Conservation (phyloP, 2,888 invertebrate genomes). For the Fabriciana adippe region DNA sequence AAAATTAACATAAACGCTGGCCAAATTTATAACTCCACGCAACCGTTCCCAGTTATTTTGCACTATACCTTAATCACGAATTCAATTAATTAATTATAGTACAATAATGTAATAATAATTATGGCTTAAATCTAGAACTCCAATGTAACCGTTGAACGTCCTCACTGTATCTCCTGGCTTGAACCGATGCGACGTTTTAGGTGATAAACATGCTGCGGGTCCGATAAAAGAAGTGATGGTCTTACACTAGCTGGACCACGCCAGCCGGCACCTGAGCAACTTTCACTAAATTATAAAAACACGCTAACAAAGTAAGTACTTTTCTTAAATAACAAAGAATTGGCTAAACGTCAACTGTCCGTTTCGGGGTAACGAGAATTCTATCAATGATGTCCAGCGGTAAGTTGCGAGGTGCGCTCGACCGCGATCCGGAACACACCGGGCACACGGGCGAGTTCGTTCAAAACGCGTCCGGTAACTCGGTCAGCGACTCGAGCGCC, state of each 20-base stretch:
- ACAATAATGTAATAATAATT: slow-evolving; percentile 76
- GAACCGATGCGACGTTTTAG: slow-evolving; percentile 50
- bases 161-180: slow-evolving; percentile 53
- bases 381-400: slow-evolving; percentile 47
- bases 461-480: slow-evolving; percentile 51
- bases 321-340: slow-evolving; percentile 73
- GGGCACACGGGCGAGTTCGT: slow-evolving; percentile 43
- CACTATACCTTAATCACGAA: slow-evolving; percentile 76
- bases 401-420: slow-evolving; percentile 43
- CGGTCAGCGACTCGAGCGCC: slow-evolving; percentile 62
- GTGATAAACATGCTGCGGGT: slow-evolving; percentile 55
- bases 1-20: slow-evolving; percentile 9
- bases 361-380: slow-evolving; percentile 59
- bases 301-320: slow-evolving; percentile 78
- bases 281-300: slow-evolving; percentile 79
- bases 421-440: slow-evolving; percentile 44
- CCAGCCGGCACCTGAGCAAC: slow-evolving; percentile 79
- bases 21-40: slow-evolving; percentile 46
- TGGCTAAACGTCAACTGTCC: slow-evolving; percentile 71
- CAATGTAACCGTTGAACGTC: slow-evolving; percentile 62
- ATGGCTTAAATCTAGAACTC: slow-evolving; percentile 72
- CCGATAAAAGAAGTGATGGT: slow-evolving; percentile 61
- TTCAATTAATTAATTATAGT: slow-evolving; percentile 59
- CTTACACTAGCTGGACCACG: slow-evolving; percentile 78
- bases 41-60: slow-evolving; percentile 80